Evolutionary conservation across 1,140 invertebrate genomes (phyloP).

Genomic region (Sitobion miscanthi): DNA sequence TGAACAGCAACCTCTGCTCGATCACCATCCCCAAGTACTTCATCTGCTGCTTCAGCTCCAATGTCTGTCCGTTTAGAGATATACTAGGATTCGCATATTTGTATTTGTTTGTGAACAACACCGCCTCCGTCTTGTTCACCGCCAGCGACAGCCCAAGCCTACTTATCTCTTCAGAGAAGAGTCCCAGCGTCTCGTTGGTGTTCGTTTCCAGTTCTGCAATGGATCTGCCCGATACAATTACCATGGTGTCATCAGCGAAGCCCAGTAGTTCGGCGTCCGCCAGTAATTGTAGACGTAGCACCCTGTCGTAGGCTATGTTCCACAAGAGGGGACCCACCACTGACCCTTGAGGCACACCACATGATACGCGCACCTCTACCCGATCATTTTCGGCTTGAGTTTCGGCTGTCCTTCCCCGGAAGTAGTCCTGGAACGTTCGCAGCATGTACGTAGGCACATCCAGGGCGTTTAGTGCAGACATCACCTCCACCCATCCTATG

Average conservation of each 20-base stretch:
- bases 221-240: neutral
- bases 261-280: neutral
- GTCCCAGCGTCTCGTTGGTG: neutral
- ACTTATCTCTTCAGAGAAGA: neutral
- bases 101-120: neutral
- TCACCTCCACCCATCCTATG: neutral
- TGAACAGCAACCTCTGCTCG: neutral
- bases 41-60: neutral
- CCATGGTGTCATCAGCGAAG: neutral
- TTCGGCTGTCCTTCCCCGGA: neutral
- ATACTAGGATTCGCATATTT: neutral
- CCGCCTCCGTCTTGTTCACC: conserved; percentile 1
- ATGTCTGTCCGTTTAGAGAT: neutral
- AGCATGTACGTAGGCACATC: neutral
- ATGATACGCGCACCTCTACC: neutral
- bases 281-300: neutral
- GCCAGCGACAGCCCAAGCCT: neutral
- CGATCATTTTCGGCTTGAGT: too few relatives aligned
- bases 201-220: neutral
- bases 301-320: conserved; percentile 20
- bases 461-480: neutral
- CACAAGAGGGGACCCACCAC: neutral
- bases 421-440: neutral
- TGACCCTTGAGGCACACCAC: conserved; percentile 32
- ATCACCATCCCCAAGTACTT: neutral